Conservation (phyloP, 2,888 invertebrate species). For the Microctonus aethiopoides region DNA sequence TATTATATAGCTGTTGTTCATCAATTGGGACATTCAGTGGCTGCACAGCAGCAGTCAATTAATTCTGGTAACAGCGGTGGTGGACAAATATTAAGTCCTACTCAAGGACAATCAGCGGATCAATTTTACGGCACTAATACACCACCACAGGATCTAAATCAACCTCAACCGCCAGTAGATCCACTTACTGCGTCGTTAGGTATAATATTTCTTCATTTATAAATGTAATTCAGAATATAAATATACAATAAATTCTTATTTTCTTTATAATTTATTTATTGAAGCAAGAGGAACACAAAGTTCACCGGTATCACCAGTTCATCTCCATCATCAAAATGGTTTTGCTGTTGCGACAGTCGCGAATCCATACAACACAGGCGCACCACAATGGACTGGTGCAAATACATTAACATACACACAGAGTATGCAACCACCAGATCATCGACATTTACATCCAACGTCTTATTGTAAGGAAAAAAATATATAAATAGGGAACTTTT, state of each 20-base stretch:
- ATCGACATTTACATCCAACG: conserved; percentile 71
- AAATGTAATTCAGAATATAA: not conserved
- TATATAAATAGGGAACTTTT: too few relatives aligned
- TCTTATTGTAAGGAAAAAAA: conserved; percentile 71
- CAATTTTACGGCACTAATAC: conserved; percentile 61
- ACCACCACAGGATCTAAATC: conserved; percentile 65
- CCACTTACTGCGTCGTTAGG: conserved; percentile 60
- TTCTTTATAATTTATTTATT: conserved; percentile 42
- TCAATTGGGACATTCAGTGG: conserved; percentile 61
- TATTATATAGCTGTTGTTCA: conserved; percentile 59
- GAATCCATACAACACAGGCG: conserved; percentile 64
- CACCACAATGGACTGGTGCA: conserved; percentile 83
- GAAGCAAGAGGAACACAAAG: conserved; percentile 67
- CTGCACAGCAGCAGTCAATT: conserved; percentile 56
- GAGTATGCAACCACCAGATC: conserved; percentile 83
- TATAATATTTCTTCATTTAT: conserved; percentile 39
- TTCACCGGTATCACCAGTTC: conserved; percentile 69
- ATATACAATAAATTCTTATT: not conserved
- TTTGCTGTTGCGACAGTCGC: conserved; percentile 63
- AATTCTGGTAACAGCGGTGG: conserved; percentile 53
- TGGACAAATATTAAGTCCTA: conserved; percentile 59
- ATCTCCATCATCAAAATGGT: conserved; percentile 69
- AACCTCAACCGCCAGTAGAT: conserved; percentile 57
- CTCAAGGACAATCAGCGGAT: conserved; percentile 60
- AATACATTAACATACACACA: conserved; percentile 94